Percentiles rank a stretch among this genome's conserved stretches.
These are phyloP conservation scores for Nomada goodeniana DNA, from an alignment of 2,888 invertebrate species.

Conservation along the genomic window DNA sequence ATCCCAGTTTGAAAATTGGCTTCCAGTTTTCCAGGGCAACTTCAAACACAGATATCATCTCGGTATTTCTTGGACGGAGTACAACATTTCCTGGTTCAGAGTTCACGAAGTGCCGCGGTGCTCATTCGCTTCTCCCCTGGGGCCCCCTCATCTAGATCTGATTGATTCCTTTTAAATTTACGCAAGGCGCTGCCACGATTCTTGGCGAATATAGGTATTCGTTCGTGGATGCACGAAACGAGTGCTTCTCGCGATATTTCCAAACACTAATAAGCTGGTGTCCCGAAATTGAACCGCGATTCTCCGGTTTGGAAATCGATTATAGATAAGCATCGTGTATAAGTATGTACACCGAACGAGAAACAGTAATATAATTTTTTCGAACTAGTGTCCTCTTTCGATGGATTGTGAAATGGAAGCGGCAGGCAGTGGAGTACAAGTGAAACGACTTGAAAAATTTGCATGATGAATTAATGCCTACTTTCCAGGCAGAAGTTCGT, in stretches of 20 bases:
- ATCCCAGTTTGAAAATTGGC: conserved; percentile 63
- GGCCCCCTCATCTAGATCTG: conserved; percentile 53
- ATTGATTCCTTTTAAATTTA: conserved; percentile 64
- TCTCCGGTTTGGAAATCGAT: not conserved
- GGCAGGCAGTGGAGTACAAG: not conserved
- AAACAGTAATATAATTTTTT: not conserved
- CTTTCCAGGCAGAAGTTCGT: not conserved
- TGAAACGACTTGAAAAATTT: conserved; percentile 2
- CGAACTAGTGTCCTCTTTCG: not conserved
- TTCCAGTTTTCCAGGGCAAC: conserved; percentile 60
- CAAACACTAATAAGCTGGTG: not conserved
- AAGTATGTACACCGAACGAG: not conserved
- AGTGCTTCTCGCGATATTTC: not conserved
- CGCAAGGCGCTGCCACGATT: conserved; percentile 30
- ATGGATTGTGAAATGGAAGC: not conserved
- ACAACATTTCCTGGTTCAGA: conserved; percentile 61
- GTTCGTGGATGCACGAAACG: conserved; percentile 2
- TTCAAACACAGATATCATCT: conserved; percentile 66
- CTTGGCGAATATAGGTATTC: conserved; percentile 12
- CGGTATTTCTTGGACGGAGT: conserved; percentile 47
- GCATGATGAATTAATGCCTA: conserved; percentile 17
- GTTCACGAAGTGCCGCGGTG: conserved; percentile 11
- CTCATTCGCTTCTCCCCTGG: not conserved
- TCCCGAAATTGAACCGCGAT: not conserved
- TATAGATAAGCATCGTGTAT: not conserved